These are phyloP conservation scores for Arnoldichthys spilopterus DNA, from an alignment of 2,797 vertebrate genomes.

Conservation along the genomic window DNA sequence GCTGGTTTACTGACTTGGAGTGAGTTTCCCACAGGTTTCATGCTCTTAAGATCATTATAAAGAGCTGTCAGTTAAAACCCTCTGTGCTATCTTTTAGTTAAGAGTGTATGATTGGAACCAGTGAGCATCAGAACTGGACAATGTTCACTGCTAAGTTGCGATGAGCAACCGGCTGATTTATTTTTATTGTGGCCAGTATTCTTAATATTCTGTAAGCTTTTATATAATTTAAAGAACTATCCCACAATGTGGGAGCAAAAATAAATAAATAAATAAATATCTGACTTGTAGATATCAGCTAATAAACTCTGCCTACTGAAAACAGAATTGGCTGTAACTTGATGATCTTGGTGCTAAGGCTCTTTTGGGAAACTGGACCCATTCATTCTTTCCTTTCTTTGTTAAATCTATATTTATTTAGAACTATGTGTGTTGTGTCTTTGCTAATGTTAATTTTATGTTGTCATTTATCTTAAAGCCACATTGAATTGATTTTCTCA, in stretches of 20 bases:
- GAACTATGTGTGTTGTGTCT: background rate
- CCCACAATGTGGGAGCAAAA: too few species aligned
- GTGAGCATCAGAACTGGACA: too few species aligned
- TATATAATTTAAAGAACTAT: too few species aligned
- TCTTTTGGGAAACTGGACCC: conserved; percentile 14
- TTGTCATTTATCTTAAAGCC: background rate
- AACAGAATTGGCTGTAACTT: background rate
- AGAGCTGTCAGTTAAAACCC: background rate
- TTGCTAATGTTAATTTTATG: conserved; percentile 11
- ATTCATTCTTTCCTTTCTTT: background rate
- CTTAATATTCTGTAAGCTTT: too few species aligned
- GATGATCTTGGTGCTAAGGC: background rate
- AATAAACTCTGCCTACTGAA: too few species aligned
- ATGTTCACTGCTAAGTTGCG: too few species aligned
- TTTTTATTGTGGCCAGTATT: too few species aligned
- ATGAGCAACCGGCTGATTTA: too few species aligned
- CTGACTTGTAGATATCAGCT: too few species aligned
- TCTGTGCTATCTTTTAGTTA: too few species aligned
- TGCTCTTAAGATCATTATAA: background rate
- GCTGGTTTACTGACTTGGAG: background rate
- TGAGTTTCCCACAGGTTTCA: background rate
- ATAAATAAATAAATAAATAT: too few species aligned
- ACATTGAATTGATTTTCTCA: background rate
- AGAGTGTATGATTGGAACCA: background rate
- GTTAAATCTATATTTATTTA: background rate